A percentile compares a stretch with the other conserved stretches of the same genome.
Evolutionary conservation across 1,140 invertebrate species (phyloP).

Genomic region (Temnothorax longispinosus): DNA sequence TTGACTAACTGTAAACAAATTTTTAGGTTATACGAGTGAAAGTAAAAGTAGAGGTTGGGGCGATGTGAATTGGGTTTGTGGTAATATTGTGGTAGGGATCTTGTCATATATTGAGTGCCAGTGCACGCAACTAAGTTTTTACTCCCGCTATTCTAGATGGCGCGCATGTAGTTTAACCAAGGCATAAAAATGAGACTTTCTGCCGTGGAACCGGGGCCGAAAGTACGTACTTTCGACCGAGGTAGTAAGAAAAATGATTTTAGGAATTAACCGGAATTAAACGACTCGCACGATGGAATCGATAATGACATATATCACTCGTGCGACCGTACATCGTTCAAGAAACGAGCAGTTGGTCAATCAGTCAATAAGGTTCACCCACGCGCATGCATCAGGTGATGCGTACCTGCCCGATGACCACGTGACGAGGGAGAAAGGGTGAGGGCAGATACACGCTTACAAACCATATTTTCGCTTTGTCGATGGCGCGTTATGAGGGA

Average conservation of each 20-base stretch:
- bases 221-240: too few species aligned
- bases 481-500: background rate
- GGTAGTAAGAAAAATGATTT: background rate
- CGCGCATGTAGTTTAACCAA: too few species aligned
- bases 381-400: slow-evolving; percentile 53
- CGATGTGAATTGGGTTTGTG: too few species aligned
- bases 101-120: too few species aligned
- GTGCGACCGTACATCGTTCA: slow-evolving; percentile 27
- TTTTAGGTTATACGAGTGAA: too few species aligned
- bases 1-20: too few species aligned
- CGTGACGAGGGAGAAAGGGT: slow-evolving; percentile 48
- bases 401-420: slow-evolving; percentile 48
- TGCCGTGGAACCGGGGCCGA: too few species aligned
- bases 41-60: too few species aligned
- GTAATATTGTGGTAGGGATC: too few species aligned
- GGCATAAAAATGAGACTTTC: too few species aligned
- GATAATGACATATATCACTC: slow-evolving; percentile 24
- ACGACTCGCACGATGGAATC: background rate
- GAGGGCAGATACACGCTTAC: background rate
- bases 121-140: too few species aligned
- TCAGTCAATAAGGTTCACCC: slow-evolving; percentile 55
- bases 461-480: background rate
- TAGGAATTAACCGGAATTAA: background rate
- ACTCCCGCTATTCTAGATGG: too few species aligned
- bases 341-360: slow-evolving; percentile 20